Conservation (phyloP, 2,888 invertebrate genomes). For the Plagiodera versicolora region DNA sequence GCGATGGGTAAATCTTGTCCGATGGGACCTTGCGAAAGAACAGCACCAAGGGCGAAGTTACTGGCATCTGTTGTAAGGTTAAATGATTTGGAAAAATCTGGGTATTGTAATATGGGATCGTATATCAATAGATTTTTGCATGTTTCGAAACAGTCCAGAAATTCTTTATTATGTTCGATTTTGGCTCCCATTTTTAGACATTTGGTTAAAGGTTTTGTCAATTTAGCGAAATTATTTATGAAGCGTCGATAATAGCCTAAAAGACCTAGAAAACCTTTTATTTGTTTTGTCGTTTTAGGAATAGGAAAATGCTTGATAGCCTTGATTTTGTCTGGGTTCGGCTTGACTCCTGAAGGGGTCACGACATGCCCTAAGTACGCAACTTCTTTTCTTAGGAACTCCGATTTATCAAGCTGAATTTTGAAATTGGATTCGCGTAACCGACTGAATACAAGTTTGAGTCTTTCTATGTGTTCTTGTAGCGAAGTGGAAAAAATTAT, state of each 20-base stretch:
- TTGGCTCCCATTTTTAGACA: slow-evolving; percentile 26
- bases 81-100: slow-evolving; percentile 36
- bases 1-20: slow-evolving; percentile 30
- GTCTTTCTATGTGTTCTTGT: slow-evolving; percentile 14
- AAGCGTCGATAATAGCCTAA: slow-evolving; percentile 32
- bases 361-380: slow-evolving; percentile 26
- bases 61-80: slow-evolving; percentile 35
- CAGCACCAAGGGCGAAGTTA: slow-evolving; percentile 32
- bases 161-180: slow-evolving; percentile 22
- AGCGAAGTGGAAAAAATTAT: slow-evolving; percentile 11
- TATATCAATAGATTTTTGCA: slow-evolving; percentile 30
- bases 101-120: slow-evolving; percentile 32
- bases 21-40: slow-evolving; percentile 31
- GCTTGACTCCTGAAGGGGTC: slow-evolving; percentile 23
- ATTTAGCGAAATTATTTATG: slow-evolving; percentile 28
- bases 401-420: slow-evolving; percentile 28
- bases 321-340: slow-evolving; percentile 30
- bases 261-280: slow-evolving; percentile 32
- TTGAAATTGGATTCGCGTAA: slow-evolving; percentile 17
- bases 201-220: slow-evolving; percentile 29
- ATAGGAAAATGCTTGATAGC: slow-evolving; percentile 29
- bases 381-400: slow-evolving; percentile 24
- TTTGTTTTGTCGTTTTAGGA: slow-evolving; percentile 30
- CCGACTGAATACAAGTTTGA: slow-evolving; percentile 10
- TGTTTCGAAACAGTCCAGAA: slow-evolving; percentile 21